Conservation (phyloP, 2,113 vertebrate species). For the Oxygymnocypris stewartii region DNA sequence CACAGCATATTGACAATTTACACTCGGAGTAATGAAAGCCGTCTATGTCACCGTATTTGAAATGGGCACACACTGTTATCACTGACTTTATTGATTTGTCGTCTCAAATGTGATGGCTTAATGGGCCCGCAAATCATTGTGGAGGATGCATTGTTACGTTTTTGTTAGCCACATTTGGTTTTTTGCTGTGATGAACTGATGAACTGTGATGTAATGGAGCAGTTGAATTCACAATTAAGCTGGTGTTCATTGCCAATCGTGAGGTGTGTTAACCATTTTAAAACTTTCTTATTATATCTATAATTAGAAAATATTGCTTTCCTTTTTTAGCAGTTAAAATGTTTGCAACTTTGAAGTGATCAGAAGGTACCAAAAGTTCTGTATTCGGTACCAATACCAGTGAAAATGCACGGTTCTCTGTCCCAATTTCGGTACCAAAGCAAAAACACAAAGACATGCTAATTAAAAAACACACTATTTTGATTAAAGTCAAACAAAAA, state of each 20-base stretch:
- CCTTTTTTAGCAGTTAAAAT: neutral
- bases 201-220: neutral
- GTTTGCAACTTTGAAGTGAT: neutral
- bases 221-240: neutral
- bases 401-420: too few relatives aligned
- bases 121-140: neutral
- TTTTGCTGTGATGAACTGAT: neutral
- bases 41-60: neutral
- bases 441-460: too few relatives aligned
- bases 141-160: neutral
- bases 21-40: neutral
- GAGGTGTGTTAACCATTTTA: neutral
- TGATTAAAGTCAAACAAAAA: too few relatives aligned
- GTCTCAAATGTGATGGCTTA: conserved; percentile 5
- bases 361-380: too few relatives aligned
- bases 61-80: conserved; percentile 1
- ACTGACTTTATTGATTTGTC: neutral
- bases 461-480: too few relatives aligned
- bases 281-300: neutral
- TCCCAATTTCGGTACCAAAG: too few relatives aligned
- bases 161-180: neutral
- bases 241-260: neutral
- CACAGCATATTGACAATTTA: conserved; percentile 14
- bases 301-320: neutral
- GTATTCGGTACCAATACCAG: too few relatives aligned